Evolutionary conservation across 2,888 invertebrate genomes (phyloP).

Genomic region (Amiota minor): DNA sequence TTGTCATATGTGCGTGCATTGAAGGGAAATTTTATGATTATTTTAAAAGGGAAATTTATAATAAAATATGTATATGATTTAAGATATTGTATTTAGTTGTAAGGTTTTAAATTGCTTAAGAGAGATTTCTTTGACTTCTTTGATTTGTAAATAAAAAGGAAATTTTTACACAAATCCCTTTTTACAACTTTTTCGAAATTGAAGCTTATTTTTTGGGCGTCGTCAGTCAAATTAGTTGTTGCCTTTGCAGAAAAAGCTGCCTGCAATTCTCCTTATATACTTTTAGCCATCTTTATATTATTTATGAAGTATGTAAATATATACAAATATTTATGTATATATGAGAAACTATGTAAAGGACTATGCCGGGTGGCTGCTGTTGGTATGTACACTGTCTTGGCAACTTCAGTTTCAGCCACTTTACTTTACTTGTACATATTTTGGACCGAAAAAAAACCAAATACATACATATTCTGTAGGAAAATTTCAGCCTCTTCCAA

Average conservation of each 20-base stretch:
- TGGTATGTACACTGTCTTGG: background rate
- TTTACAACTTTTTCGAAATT: background rate
- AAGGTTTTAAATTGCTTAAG: too few relatives aligned
- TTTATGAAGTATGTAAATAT: background rate
- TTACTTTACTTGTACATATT: too few relatives aligned
- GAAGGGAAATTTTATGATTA: too few relatives aligned
- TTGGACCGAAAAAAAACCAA: too few relatives aligned
- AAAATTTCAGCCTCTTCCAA: background rate
- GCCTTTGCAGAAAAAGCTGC: conserved; percentile 35
- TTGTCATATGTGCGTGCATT: too few relatives aligned
- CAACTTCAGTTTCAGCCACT: too few relatives aligned
- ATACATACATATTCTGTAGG: background rate
- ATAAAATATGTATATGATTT: too few relatives aligned
- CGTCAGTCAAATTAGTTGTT: background rate
- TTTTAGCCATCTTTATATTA: background rate
- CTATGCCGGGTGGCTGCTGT: background rate
- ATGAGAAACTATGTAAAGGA: background rate
- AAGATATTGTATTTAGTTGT: too few relatives aligned
- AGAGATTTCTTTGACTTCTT: too few relatives aligned
- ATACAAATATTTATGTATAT: background rate
- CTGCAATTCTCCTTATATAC: background rate
- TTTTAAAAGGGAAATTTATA: too few relatives aligned
- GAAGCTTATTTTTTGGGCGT: conserved; percentile 30
- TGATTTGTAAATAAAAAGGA: too few relatives aligned
- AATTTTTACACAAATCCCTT: too few relatives aligned